These are phyloP conservation scores for Sitobion miscanthi DNA, from an alignment of 1,140 invertebrate genomes.

Conservation along the genomic window DNA sequence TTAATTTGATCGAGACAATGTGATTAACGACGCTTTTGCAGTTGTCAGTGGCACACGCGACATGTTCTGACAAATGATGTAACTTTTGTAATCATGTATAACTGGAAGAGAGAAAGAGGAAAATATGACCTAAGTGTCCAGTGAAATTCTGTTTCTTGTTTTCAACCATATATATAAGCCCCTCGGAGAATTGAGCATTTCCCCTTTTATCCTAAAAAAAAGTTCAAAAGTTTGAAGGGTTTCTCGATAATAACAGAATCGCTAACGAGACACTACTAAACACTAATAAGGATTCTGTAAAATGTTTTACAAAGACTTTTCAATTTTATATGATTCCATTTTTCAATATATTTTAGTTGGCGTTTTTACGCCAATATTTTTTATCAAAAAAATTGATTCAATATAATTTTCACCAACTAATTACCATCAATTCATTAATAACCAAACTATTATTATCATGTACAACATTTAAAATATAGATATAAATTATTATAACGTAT, in stretches of 20 bases:
- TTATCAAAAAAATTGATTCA: not conserved
- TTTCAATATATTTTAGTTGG: not conserved
- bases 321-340: not conserved
- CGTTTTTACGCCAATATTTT: not conserved
- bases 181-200: not conserved
- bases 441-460: not conserved
- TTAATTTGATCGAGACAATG: constrained; percentile 46
- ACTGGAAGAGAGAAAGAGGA: constrained; percentile 19
- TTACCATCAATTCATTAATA: not conserved
- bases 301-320: not conserved
- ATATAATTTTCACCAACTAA: not conserved
- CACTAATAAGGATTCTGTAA: not conserved
- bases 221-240: constrained; percentile 29
- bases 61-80: constrained; percentile 54
- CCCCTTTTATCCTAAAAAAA: constrained; percentile 31
- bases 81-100: constrained; percentile 53
- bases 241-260: constrained; percentile 12
- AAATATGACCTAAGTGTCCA: constrained; percentile 49
- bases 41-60: constrained; percentile 56
- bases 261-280: constrained; percentile 20
- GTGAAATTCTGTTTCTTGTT: constrained; percentile 44
- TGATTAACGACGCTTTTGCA: constrained; percentile 50
- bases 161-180: not conserved
- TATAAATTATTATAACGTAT: not conserved
- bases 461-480: not conserved